Base-by-base conservation (phyloP, 1,140 invertebrate species). In the Brachionus calyciflorus region DNA sequence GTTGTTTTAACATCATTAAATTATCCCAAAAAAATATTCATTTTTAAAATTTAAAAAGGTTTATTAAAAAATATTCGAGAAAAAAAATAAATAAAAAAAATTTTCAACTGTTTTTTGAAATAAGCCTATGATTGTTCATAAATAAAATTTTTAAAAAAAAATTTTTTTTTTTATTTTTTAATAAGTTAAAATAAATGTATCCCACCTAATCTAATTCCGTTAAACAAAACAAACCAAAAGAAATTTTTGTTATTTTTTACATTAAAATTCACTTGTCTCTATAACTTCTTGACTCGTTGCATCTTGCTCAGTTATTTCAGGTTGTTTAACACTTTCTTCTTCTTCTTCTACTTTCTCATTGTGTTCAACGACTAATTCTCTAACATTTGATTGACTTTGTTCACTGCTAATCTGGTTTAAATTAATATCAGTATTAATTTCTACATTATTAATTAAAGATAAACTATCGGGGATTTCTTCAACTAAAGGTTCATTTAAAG, bases 371-470 rank as follows among this genome's bases (percentile, higher is more conserved):
- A 17, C 33, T 17, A 37, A 33, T 63, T 63, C 57, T 37, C 33
- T 40, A 21, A 17, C 33, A 17, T 28, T 12, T 5, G 12, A 21
- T 41, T 65, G 17, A 46, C 30, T 65, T 65, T 24, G 21, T 24
- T 65, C 60, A 7, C 4, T 21, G 9, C 9, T 37, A 65, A 44
- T 65, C 60, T 65, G 37, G 44, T 65, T 65, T 65, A 65, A 65
- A 65, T 65, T 41, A 65, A 65, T 65, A 65, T 65, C 60, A 24
- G 60, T 65, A 65, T 65, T 65, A 46, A 65, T 65, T 24, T 24
- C 40, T 37, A 44, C 17, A 24, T 65, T 12, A 65, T 41, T 65
- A 24, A 37, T 30, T 5, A 65, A 6, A 21, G 40, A 65, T 28
- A 65, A 41, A 24, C 37, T 65, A 40, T 65, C 37, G 1, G 60